A percentile compares a stretch with the other conserved stretches of the same genome.
phyloP scores from a whole-genome alignment of 2,113 vertebrate genomes.

The Zosterops japonicus region DNA sequence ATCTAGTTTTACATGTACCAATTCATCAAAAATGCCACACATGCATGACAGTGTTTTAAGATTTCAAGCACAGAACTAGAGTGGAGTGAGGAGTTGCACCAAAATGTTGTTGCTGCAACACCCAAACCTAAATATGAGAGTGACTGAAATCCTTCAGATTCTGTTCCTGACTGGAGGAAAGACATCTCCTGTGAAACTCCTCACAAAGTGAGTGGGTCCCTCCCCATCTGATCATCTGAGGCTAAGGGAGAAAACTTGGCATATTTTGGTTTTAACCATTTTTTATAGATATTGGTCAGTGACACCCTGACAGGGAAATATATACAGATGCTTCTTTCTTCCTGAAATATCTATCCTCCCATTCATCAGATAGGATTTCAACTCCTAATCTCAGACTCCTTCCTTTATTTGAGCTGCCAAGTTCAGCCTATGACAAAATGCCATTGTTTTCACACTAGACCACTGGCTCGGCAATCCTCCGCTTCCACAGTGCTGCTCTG shows the following conservation, averaged over 20 bases:
- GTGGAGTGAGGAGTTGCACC: background rate
- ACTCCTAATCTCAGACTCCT: background rate
- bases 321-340: background rate
- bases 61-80: background rate
- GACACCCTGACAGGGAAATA: background rate
- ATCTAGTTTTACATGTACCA: background rate
- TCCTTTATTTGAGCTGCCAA: background rate
- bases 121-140: background rate
- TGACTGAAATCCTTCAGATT: background rate
- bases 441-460: background rate
- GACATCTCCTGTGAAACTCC: rapidly evolving
- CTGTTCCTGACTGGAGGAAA: background rate
- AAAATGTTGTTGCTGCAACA: background rate
- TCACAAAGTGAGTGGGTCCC: background rate
- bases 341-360: background rate
- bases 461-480: background rate
- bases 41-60: rapidly evolving
- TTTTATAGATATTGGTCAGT: background rate
- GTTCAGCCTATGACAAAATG: background rate
- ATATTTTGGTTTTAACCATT: background rate
- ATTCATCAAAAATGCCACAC: background rate
- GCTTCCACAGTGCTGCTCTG: background rate
- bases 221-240: background rate
- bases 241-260: background rate
- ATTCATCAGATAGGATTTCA: background rate